A percentile compares a stretch with the other conserved stretches of the same genome.
These are phyloP conservation scores for Nasonia giraulti DNA, from an alignment of 1,140 invertebrate genomes.

Conservation along the genomic window DNA sequence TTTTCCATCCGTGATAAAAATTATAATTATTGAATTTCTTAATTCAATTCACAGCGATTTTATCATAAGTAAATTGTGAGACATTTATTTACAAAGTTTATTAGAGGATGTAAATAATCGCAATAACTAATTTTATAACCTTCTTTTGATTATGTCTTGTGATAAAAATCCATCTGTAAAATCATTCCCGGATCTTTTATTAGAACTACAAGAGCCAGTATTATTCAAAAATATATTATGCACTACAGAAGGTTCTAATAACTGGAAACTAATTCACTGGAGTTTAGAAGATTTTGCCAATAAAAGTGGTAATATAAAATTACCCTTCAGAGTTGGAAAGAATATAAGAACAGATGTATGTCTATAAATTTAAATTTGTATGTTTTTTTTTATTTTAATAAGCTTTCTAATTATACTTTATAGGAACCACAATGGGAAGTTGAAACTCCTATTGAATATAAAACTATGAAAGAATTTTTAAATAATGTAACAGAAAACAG, in stretches of 20 bases:
- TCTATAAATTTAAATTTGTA: slow-evolving; percentile 29
- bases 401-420: slow-evolving; percentile 52
- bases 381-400: slow-evolving; percentile 24
- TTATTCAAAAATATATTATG: slow-evolving; percentile 66
- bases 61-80: neutral
- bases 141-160: neutral
- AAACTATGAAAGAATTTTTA: slow-evolving; percentile 81
- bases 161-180: slow-evolving; percentile 49
- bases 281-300: slow-evolving; percentile 67
- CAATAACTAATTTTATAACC: too few relatives aligned
- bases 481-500: slow-evolving; percentile 66
- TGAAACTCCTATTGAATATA: slow-evolving; percentile 74
- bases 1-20: neutral
- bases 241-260: slow-evolving; percentile 54
- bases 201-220: slow-evolving; percentile 64
- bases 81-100: too few relatives aligned
- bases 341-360: slow-evolving; percentile 68
- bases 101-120: too few relatives aligned
- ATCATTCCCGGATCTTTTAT: slow-evolving; percentile 56
- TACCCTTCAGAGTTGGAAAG: slow-evolving; percentile 73
- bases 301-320: slow-evolving; percentile 65
- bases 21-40: neutral
- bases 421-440: slow-evolving; percentile 86
- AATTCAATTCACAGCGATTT: neutral
- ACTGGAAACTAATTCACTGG: slow-evolving; percentile 72